Evolutionary conservation across 1,140 invertebrate genomes (phyloP), one percentile per base, ranked within the genome.

Genomic region (Drosophila quadrilineata): DNA sequence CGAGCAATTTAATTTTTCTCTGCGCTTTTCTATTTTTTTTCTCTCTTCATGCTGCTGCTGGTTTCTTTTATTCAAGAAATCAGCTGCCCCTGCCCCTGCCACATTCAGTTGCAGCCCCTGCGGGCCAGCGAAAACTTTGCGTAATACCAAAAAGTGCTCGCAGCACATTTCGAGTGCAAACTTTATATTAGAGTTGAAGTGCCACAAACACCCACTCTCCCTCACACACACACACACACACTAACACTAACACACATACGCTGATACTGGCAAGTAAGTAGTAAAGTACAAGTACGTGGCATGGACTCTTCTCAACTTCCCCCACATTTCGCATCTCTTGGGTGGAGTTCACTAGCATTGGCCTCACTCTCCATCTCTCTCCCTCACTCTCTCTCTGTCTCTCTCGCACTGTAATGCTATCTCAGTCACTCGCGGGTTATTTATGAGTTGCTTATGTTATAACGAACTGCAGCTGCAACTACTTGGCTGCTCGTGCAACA

Each of bases 101-200:
- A 0, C 6, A 2, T 3, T 33, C 6, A n/a, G 41, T 6, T 17
- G 29, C 40, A 41, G 36, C 33, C 64, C 67, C 63, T 62, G 73
- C 62, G 67, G 67, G 67, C 45, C 43, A 43, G 65, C 50, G 46
- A 72, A 71, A 82, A 82, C 79, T 84, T 84, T 84, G 77, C 77
- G 77, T 84, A 84, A 84, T 84, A 84, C 77, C 79, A 73, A 84
- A 84, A 84, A 84, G 77, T 84, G 77, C 77, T 84, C 63, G 74
- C 77, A 85, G 77, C 77, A 85, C 79, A 84, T 77, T 84, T 84
- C 65, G 79, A 84, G 77, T 73, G 73, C 79, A 85, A 84, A 84
- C 77, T 84, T 84, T 84, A 84, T 84, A 84, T 84, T 84, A 77
- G 77, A 84, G 77, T 73, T 84, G 77, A 84, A 84, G 77, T 84